Evolutionary conservation across 2,113 vertebrate species (phyloP).

Genomic region (Myrmophylax atrothorax): DNA sequence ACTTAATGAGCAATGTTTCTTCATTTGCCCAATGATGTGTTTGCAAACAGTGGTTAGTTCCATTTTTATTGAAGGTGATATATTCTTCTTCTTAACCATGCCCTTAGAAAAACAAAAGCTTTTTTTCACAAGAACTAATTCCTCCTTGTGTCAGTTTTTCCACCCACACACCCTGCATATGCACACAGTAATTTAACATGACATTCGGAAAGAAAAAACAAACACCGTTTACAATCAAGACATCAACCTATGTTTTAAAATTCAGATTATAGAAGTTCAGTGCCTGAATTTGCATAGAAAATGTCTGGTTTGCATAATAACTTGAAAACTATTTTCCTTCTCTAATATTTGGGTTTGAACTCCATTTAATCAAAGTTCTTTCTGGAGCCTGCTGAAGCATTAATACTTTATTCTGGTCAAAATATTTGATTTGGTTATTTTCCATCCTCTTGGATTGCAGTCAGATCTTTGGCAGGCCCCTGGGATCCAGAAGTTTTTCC

Average conservation of each 20-base stretch:
- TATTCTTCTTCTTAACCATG: not conserved
- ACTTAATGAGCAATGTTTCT: not conserved
- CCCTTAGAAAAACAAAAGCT: not conserved
- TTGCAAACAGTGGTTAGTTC: not conserved
- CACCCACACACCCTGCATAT: not conserved
- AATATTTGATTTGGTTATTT: conserved; percentile 15
- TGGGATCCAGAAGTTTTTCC: not conserved
- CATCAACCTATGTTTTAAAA: conserved; percentile 40
- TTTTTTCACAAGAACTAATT: not conserved
- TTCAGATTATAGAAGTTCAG: conserved; percentile 39
- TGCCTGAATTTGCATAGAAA: conserved; percentile 38
- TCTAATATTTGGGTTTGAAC: conserved; percentile 22
- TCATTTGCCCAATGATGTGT: conserved; percentile 1
- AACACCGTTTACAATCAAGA: conserved; percentile 47
- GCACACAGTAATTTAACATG: not conserved
- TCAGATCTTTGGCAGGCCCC: not conserved
- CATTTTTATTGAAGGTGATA: not conserved
- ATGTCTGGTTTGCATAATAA: conserved; percentile 39
- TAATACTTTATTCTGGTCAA: conserved; percentile 21
- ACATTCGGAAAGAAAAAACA: conserved; percentile 46
- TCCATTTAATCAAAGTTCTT: not conserved
- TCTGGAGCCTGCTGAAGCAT: conserved; percentile 2
- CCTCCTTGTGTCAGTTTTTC: not conserved
- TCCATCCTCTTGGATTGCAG: not conserved
- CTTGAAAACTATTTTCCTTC: conserved; percentile 18